Percentiles rank a stretch among this genome's conserved stretches.
These are phyloP conservation scores for Sitobion miscanthi DNA, from an alignment of 1,140 invertebrate species.

Conservation along the genomic window DNA sequence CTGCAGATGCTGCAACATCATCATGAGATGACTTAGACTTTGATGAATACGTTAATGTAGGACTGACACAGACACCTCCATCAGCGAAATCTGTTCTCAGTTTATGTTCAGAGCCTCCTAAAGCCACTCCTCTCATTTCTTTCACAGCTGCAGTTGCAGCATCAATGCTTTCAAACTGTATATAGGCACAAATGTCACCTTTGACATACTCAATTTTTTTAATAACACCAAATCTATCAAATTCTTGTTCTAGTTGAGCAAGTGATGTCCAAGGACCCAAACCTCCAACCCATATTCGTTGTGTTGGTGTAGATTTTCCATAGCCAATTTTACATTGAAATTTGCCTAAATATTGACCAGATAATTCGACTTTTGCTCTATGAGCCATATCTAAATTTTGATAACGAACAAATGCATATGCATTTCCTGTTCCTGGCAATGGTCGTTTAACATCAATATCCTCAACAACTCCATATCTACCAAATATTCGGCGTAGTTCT, in stretches of 20 bases:
- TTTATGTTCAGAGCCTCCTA: conserved; percentile 87
- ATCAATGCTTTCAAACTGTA: conserved; percentile 95
- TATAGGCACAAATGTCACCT: conserved; percentile 91
- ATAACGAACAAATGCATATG: conserved; percentile 96
- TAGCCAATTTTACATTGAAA: conserved; percentile 99
- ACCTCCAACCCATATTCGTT: conserved; percentile 96
- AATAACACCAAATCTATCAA: conserved; percentile 98
- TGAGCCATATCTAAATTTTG: conserved; percentile 95
- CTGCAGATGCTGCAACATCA: conserved; percentile 68
- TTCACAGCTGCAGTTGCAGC: conserved; percentile 94
- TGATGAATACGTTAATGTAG: conserved; percentile 66
- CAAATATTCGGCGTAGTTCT: conserved; percentile 91
- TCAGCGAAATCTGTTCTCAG: conserved; percentile 94
- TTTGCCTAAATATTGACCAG: conserved; percentile 96
- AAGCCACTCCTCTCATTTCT: conserved; percentile 93
- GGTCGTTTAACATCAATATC: conserved; percentile 98
- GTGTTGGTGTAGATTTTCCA: conserved; percentile 96
- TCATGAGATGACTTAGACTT: conserved; percentile 68
- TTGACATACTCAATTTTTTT: conserved; percentile 97
- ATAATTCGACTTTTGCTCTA: conserved; percentile 94
- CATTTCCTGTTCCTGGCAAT: conserved; percentile 93
- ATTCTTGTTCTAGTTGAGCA: conserved; percentile 89
- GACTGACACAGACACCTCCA: conserved; percentile 65
- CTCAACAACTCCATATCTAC: conserved; percentile 93
- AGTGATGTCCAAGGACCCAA: conserved; percentile 94